These are phyloP conservation scores for Nyctibius grandis DNA, from an alignment of 2,797 vertebrate genomes.

Conservation along the genomic window DNA sequence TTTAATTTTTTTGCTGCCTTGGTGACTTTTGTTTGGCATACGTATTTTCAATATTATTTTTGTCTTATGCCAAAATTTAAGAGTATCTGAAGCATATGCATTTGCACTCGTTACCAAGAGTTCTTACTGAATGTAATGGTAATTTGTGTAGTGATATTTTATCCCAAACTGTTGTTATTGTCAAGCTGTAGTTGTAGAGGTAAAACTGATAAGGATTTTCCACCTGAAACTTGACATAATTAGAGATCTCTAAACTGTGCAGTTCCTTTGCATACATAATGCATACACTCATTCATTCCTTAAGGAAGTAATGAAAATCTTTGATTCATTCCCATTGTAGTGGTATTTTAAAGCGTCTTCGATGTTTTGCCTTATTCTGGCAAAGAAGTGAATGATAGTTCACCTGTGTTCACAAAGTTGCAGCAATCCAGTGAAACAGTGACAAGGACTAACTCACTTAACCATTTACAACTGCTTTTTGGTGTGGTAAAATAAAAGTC, in stretches of 20 bases:
- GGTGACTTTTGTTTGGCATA: neutral
- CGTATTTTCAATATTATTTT: neutral
- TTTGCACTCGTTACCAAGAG: neutral
- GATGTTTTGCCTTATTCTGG: neutral
- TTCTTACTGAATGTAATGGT: neutral
- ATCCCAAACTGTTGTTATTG: neutral
- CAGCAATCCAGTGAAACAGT: neutral
- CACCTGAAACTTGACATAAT: neutral
- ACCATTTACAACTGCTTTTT: neutral
- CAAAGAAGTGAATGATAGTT: neutral
- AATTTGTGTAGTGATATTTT: neutral
- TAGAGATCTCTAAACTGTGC: neutral
- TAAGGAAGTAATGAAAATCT: neutral
- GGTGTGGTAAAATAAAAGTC: neutral
- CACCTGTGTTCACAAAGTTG: neutral
- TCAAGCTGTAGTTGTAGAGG: neutral
- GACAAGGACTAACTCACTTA: neutral
- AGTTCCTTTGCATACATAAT: neutral
- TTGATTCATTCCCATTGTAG: neutral
- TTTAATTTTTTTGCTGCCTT: neutral
- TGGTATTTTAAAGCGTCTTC: neutral
- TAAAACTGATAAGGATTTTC: neutral
- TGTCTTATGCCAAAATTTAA: neutral
- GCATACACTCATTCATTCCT: neutral
- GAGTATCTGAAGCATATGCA: neutral